Evolutionary conservation across 2,113 vertebrate genomes (phyloP), one percentile per base, ranked within the genome.

Genomic region (Hepsetus odoe): DNA sequence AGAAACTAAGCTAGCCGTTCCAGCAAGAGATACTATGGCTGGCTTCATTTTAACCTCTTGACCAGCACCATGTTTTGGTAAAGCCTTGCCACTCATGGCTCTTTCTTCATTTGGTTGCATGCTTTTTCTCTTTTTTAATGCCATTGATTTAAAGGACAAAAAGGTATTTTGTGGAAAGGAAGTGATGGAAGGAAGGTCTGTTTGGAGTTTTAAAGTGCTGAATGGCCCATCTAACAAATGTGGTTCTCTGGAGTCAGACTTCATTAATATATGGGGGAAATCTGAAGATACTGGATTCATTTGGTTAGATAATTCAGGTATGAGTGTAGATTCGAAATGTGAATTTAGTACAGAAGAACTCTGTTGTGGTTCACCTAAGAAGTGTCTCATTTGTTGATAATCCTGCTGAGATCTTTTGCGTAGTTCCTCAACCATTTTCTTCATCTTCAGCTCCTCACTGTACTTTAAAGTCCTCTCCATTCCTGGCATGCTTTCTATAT

Each of bases 11-110:
- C 86, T 89, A 80, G 85, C 82, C 4, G 90, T 94, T 85, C 90
- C 91, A 1, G 75, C 83, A 42, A 86, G 66, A 3, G 64, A 62
- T 32, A 87, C 77, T 86, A 91, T 94, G 82, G 84, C 87, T 18
- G 87, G 87, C 1, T 89, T 85, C 53, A 14, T 84, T 79, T 55
- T 56, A 38, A n/a, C 14, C 46, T 28, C 0, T 30, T 18, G 33
- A 75, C 30, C 26, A 35, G 9, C 0, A 46, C 32, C 32, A 62
- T 22, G 76, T 40, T 72, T 70, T 67, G 33, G 64, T 44, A 18
- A 18, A 55, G 38, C 24, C 32, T 44, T 46, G 66, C 59, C 67
- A 74, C 55, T 56, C 20, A 32, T 26, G 13, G 40, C 51, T 49
- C 56, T 66, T 28, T 61, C 69, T 59, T 3, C 22, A 38, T 75